Conservation (phyloP, 1,140 invertebrate species). For the Latrodectus geometricus region DNA sequence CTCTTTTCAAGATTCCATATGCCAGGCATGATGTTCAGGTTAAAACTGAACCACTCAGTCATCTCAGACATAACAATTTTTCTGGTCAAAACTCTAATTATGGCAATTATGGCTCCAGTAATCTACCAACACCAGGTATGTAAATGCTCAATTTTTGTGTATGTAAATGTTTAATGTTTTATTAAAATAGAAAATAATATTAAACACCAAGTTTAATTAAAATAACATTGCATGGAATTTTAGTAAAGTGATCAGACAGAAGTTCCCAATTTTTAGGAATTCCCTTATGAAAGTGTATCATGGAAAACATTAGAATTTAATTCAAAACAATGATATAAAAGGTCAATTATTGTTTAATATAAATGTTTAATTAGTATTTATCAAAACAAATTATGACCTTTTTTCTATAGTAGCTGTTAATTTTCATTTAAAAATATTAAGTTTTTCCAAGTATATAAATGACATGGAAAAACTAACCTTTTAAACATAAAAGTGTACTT, state of each 20-base stretch:
- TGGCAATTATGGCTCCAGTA: neutral
- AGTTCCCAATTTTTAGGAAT: neutral
- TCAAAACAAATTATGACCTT: too few species aligned
- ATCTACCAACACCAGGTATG: neutral
- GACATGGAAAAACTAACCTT: too few species aligned
- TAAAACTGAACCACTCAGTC: constrained; percentile 18
- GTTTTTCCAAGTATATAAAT: too few species aligned
- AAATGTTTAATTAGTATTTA: too few species aligned
- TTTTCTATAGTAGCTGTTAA: too few species aligned
- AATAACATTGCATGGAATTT: too few species aligned
- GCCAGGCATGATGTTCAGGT: neutral
- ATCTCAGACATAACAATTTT: neutral
- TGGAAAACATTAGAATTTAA: too few species aligned
- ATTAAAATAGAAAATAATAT: neutral
- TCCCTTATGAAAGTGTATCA: neutral
- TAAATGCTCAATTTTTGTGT: neutral
- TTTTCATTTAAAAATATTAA: too few species aligned
- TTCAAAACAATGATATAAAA: too few species aligned
- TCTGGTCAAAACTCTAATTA: neutral
- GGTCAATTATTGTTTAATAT: too few species aligned
- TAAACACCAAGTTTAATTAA: too few species aligned
- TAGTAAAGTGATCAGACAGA: neutral
- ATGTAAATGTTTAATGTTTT: neutral
- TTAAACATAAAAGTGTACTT: too few species aligned
- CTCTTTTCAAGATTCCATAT: neutral